Base-by-base conservation (phyloP, 2,888 invertebrate species). In the Mythimna impura region DNA sequence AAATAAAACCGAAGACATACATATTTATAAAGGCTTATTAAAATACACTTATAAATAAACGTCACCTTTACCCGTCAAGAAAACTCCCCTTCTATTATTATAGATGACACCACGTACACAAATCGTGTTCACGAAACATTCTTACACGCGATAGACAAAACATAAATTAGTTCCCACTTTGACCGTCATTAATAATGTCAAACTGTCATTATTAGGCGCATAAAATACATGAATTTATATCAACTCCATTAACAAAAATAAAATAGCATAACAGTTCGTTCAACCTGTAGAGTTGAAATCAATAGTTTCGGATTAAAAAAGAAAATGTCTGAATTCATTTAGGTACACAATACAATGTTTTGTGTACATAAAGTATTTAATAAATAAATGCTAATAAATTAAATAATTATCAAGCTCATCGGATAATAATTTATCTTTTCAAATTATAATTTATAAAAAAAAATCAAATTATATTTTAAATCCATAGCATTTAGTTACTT, bases 161-260 rank as follows among this genome's bases (percentile, higher is more conserved):
- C 40, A 65, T 58, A 47, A 72, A 66, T 54, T 71, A 66, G 8
- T 58, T 67, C 60, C 57, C 52, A 71, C 65, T 71, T 60, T 58
- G n/a, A 55, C 63, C 63, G 68, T 68, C 78, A 80, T 80, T 82
- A 72, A 78, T 80, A 71, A 82, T 66, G 50, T 68, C 52, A 62
- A 69, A 66, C 72, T 82, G 65, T 82, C 72, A 71, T 71, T 70
- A 66, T 73, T 69, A 68, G 57, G 30, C 65, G 55, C 71, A 50
- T 68, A 67, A 70, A 73, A 61, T 66, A 66, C 62, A 81, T 47
- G 30, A 66, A 70, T 68, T 71, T 50, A 58, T 65, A 74, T 64
- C 8, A 40, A 54, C 40, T 66, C 12, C 25, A 73, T 66, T 66
- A 40, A 47, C 14, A 36, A 76, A 67, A 52, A 6, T 2, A 4